Base-by-base conservation (phyloP, 2,113 vertebrate species). In the Ardeotis arabs region DNA sequence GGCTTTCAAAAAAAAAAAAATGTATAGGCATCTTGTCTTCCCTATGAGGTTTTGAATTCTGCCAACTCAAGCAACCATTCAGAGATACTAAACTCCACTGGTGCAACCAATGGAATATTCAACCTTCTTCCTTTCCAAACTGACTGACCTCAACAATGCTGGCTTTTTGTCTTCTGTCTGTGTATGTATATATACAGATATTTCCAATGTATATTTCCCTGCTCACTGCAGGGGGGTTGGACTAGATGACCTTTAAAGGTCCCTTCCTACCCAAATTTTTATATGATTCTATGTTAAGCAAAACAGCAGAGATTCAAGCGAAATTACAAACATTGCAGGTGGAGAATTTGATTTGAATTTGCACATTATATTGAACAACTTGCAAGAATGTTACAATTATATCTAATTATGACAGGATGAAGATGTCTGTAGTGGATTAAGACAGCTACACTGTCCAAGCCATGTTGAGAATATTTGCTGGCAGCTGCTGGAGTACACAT, bases 391-490 rank as follows among this genome's bases (percentile, higher is more conserved):
- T 87, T 76, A 69, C 21, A 64, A 76, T 93, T 91, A 62, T 13
- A 82, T 45, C 49, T 83, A 81, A 72, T 89, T 81, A 84, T 14
- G 58, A 78, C 60, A 74, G 47, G 28, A 74, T 2, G 7, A 93
- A 90, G 64, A 81, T 74, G 27, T 84, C 60, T 78, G 60, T 28
- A 81, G 68, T 78, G 84, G 55, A 92, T 88, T 90, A 92, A 87
- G 73, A 75, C 29, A 89, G 77, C 52, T 74, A 63, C 33, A 67
- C 49, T 59, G 22, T 86, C 76, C 45, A 84, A 89, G 52, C 45
- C 55, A 52, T 5, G 21, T 52, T 66, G 64, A 89, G 73, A 95
- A 72, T 55, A 75, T 75, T 72, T 84, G 25, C 73, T 95, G 89
- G 89, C 80, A 95, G 72, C 60, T 80, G 11, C 87, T 56, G 86